Conservation (phyloP, 2,113 vertebrate species). For the Coptodon bakossiorum region DNA sequence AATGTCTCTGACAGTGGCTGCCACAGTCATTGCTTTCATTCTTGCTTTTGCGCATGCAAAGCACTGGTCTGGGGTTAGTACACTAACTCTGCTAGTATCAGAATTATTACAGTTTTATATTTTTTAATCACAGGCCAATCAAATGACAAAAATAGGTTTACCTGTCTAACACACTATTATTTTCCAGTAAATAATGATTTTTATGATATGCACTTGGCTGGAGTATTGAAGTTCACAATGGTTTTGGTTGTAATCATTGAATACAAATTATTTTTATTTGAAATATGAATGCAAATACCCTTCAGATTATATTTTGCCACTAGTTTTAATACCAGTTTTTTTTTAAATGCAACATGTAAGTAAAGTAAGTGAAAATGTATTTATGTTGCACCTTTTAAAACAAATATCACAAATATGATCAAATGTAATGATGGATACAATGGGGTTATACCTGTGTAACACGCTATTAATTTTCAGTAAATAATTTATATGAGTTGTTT, state of each 20-base stretch:
- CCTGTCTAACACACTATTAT: neutral
- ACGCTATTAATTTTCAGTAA: too few relatives aligned
- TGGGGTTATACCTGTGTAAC: too few relatives aligned
- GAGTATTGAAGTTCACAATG: neutral
- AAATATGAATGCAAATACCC: neutral
- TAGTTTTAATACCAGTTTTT: neutral
- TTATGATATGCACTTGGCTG: neutral
- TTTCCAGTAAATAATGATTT: neutral
- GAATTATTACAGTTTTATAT: too few relatives aligned
- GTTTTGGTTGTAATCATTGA: neutral
- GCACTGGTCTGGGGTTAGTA: slow-evolving; percentile 70
- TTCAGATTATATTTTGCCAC: neutral
- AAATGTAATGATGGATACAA: too few relatives aligned
- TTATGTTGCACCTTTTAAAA: too few relatives aligned
- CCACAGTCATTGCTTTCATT: slow-evolving; percentile 68
- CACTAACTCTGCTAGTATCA: too few relatives aligned
- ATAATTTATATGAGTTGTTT: too few relatives aligned
- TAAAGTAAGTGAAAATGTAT: too few relatives aligned
- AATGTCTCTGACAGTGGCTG: slow-evolving; percentile 63
- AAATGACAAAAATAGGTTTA: too few relatives aligned
- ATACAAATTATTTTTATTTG: neutral
- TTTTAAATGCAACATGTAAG: neutral
- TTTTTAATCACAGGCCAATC: too few relatives aligned
- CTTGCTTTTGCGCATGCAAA: slow-evolving; percentile 49
- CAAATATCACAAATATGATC: too few relatives aligned